A percentile compares a stretch with the other conserved stretches of the same genome.
Conservation (phyloP, 1,140 invertebrate genomes). For the Caenorhabditis latens region DNA sequence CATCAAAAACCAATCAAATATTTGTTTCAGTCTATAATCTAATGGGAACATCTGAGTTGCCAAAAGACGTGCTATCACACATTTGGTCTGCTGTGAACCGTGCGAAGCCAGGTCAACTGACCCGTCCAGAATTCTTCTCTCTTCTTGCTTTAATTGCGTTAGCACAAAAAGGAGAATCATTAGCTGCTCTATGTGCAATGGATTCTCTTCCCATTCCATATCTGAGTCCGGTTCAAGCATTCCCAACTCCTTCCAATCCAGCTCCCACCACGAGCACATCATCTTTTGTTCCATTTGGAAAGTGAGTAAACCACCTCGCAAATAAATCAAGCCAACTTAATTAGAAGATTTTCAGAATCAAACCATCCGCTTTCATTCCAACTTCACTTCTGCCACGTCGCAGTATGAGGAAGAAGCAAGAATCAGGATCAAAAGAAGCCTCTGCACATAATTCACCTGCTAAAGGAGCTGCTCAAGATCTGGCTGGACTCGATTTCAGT, state of each 20-base stretch:
- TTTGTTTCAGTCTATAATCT: conserved; percentile 69
- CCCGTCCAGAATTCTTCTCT: conserved; percentile 72
- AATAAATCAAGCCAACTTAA: background rate
- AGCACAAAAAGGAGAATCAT: conserved; percentile 70
- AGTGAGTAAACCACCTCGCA: background rate
- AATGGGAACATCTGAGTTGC: conserved; percentile 68
- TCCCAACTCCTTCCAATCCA: conserved; percentile 60
- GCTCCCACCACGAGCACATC: conserved; percentile 31
- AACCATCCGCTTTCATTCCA: conserved; percentile 56
- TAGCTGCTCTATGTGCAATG: conserved; percentile 66
- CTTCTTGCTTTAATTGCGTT: conserved; percentile 73
- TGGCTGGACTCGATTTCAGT: conserved; percentile 1
- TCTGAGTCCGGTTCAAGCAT: conserved; percentile 62
- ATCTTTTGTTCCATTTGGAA: conserved; percentile 36
- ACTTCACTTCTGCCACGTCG: conserved; percentile 34
- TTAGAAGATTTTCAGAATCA: conserved; percentile 14
- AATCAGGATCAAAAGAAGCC: conserved; percentile 42
- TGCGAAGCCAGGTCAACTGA: conserved; percentile 70
- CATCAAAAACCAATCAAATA: background rate
- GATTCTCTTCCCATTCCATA: conserved; percentile 68
- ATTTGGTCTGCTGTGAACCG: conserved; percentile 74
- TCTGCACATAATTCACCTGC: conserved; percentile 25
- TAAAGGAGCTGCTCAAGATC: background rate
- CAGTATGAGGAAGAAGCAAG: conserved; percentile 55
- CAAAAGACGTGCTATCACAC: conserved; percentile 65